Conservation (phyloP, 2,113 vertebrate species). For the Polypterus senegalus region DNA sequence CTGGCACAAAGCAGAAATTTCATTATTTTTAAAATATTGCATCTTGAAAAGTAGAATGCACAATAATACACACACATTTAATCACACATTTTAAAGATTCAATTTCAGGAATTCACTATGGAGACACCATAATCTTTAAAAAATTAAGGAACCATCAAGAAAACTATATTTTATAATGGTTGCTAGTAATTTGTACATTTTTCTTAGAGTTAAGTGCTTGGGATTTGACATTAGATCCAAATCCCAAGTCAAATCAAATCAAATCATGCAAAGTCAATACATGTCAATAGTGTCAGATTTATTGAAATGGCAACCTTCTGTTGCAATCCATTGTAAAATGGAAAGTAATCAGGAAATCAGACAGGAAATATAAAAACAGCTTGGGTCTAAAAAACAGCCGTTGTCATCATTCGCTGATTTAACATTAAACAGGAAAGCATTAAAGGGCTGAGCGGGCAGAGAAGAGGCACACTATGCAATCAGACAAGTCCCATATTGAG, state of each 20-base stretch:
- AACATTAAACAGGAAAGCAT: constrained; percentile 69
- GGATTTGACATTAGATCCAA: constrained; percentile 24
- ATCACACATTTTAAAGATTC: too few species aligned
- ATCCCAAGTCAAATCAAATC: constrained; percentile 9
- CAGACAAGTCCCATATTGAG: constrained; percentile 76
- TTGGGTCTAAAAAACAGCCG: constrained; percentile 48
- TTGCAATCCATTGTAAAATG: constrained; percentile 7
- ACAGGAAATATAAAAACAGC: constrained; percentile 67
- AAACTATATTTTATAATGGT: not conserved
- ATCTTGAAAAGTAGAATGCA: too few species aligned
- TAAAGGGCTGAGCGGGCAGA: constrained; percentile 54
- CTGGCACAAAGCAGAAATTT: too few species aligned
- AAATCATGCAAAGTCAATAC: constrained; percentile 8
- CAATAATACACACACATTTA: too few species aligned
- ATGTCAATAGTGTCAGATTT: not conserved
- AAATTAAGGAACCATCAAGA: not conserved
- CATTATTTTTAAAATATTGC: too few species aligned
- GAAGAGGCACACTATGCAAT: constrained; percentile 75
- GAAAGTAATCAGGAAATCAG: constrained; percentile 22
- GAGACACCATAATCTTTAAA: not conserved
- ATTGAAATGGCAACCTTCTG: not conserved
- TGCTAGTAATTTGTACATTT: constrained; percentile 22
- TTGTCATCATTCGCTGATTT: constrained; percentile 71
- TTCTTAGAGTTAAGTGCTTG: constrained; percentile 18
- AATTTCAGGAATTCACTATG: too few species aligned